A percentile compares a stretch with the other conserved stretches of the same genome.
phyloP scores from a whole-genome alignment of 2,797 vertebrate species.

The Okamejei kenojei region DNA sequence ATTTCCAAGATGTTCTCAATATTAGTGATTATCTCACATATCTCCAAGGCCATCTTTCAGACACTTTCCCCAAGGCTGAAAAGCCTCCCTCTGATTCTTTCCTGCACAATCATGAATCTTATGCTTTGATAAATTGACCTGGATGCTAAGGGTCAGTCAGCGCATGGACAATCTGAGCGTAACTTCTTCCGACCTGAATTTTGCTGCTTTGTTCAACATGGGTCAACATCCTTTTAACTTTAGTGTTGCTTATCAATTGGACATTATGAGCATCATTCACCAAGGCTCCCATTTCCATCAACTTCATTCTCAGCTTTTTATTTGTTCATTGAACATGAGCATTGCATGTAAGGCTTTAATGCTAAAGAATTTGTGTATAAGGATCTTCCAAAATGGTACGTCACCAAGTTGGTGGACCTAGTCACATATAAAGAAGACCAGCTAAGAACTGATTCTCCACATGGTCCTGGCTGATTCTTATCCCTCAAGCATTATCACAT shows the following conservation, averaged over 20 bases:
- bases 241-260: not conserved
- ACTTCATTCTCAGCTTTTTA: not conserved
- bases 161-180: not conserved
- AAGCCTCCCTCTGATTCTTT: not conserved
- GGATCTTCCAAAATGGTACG: too few species aligned
- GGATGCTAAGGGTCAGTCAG: not conserved
- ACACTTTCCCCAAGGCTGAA: not conserved
- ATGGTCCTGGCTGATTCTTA: too few species aligned
- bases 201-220: not conserved
- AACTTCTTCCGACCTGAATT: not conserved
- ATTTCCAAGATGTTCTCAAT: not conserved
- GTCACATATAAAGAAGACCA: too few species aligned
- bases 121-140: not conserved
- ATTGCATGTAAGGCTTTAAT: too few species aligned
- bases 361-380: too few species aligned
- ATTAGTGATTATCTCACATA: not conserved
- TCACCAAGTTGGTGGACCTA: too few species aligned
- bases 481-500: too few species aligned
- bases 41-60: not conserved
- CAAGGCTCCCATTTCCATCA: not conserved
- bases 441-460: too few species aligned
- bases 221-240: not conserved
- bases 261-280: not conserved
- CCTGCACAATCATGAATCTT: not conserved
- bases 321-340: too few species aligned